Evolutionary conservation across 2,113 vertebrate genomes (phyloP).

Genomic region (Chamaea fasciata): DNA sequence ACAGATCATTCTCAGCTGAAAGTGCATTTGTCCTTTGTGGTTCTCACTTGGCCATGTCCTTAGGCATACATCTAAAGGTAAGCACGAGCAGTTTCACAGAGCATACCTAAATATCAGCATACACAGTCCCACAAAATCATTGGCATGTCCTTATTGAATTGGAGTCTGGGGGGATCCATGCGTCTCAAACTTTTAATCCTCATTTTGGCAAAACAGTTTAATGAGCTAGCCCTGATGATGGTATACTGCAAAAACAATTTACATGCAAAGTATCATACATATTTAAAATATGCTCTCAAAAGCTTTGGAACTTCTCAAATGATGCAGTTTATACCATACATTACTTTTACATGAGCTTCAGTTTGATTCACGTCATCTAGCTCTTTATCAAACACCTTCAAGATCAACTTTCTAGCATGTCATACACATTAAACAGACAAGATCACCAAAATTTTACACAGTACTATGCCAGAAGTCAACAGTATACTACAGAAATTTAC

Average conservation of each 20-base stretch:
- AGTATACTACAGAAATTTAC: not conserved
- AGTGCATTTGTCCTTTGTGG: not conserved
- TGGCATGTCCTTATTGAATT: not conserved
- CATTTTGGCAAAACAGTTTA: not conserved
- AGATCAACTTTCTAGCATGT: not conserved
- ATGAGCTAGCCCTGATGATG: not conserved
- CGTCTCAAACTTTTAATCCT: not conserved
- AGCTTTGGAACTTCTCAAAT: not conserved
- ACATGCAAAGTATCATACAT: not conserved
- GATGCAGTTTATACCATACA: not conserved
- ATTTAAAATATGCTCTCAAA: not conserved
- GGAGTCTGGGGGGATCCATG: not conserved
- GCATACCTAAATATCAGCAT: not conserved
- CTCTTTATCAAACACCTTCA: not conserved
- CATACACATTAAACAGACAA: fast-evolving
- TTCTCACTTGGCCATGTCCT: not conserved
- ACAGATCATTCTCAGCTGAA: not conserved
- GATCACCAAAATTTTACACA: not conserved
- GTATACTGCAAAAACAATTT: not conserved
- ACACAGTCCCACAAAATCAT: not conserved
- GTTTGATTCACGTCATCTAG: not conserved
- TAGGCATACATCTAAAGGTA: not conserved
- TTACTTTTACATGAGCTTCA: not conserved
- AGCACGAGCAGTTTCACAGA: not conserved
- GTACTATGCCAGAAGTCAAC: not conserved